Conservation (phyloP, 2,797 vertebrate genomes). For the Pagetopsis macropterus region DNA sequence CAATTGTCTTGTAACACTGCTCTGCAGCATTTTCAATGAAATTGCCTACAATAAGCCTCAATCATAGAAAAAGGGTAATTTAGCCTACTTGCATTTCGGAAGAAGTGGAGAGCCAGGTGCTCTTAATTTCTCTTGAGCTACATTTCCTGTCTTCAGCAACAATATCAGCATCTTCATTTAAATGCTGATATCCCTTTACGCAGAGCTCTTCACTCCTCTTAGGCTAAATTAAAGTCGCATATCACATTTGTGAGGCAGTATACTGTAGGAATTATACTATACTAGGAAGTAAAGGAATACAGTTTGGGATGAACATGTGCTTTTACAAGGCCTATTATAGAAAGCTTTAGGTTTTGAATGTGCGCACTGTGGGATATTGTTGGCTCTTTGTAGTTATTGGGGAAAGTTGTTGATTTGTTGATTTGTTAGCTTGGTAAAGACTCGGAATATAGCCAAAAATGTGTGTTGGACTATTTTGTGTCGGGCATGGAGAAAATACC, state of each 20-base stretch:
- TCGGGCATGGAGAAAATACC: background rate
- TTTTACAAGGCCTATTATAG: background rate
- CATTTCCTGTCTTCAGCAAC: constrained; percentile 52
- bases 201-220: constrained; percentile 18
- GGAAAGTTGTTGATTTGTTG: background rate
- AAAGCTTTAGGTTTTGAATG: background rate
- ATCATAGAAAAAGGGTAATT: constrained; percentile 55
- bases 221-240: constrained; percentile 27
- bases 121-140: constrained; percentile 53
- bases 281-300: background rate
- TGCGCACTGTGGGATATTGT: background rate
- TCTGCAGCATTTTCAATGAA: constrained; percentile 58
- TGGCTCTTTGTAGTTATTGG: background rate
- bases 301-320: background rate
- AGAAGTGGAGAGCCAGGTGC: constrained; percentile 40
- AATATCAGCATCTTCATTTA: constrained; percentile 52
- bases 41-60: constrained; percentile 56
- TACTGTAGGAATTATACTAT: background rate
- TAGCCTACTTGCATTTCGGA: constrained; percentile 25
- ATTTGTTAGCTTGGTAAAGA: background rate
- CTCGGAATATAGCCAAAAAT: background rate
- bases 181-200: constrained; percentile 25
- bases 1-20: constrained; percentile 69
- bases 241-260: background rate
- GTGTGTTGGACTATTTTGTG: background rate